phyloP scores from a whole-genome alignment of 1,140 invertebrate species.

The Scaptomyza montana region DNA sequence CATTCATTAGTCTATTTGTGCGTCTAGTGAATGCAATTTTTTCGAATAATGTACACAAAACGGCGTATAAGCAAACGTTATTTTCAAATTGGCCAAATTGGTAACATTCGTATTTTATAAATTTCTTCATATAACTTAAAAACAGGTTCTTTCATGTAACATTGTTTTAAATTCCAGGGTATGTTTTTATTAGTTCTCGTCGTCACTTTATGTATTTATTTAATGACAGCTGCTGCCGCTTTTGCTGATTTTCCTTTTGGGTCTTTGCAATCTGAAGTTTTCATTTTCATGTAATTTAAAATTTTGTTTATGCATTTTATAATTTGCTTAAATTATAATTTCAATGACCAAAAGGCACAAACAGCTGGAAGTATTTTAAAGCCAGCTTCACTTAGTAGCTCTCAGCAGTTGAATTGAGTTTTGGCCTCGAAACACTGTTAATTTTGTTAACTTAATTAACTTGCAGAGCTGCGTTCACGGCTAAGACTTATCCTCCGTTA shows the following conservation, averaged over 20 bases:
- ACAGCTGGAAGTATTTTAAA: conserved; percentile 39
- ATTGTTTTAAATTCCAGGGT: neutral
- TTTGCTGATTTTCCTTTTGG: neutral
- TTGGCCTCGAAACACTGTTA: conserved; percentile 24
- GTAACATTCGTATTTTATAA: too few species aligned
- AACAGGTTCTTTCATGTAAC: neutral
- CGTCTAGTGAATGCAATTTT: too few species aligned
- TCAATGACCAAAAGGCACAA: conserved; percentile 41
- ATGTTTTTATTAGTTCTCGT: conserved; percentile 11
- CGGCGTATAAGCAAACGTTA: too few species aligned
- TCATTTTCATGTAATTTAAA: conserved; percentile 41
- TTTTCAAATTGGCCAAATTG: too few species aligned
- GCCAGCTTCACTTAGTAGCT: conserved; percentile 20
- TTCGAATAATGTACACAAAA: too few species aligned
- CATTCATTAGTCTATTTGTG: conserved; percentile 14
- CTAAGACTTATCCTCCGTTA: neutral
- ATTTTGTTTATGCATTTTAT: conserved; percentile 40
- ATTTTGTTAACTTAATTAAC: conserved; percentile 61
- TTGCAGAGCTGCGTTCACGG: conserved; percentile 25
- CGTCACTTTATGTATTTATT: conserved; percentile 9
- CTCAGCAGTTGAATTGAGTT: conserved; percentile 29
- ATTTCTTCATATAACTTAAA: too few species aligned
- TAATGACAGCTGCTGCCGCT: conserved; percentile 2
- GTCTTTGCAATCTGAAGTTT: conserved; percentile 2
- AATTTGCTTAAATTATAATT: conserved; percentile 68